phyloP scores from a whole-genome alignment of 2,888 invertebrate species.

The Stenoptilia bipunctidactyla region DNA sequence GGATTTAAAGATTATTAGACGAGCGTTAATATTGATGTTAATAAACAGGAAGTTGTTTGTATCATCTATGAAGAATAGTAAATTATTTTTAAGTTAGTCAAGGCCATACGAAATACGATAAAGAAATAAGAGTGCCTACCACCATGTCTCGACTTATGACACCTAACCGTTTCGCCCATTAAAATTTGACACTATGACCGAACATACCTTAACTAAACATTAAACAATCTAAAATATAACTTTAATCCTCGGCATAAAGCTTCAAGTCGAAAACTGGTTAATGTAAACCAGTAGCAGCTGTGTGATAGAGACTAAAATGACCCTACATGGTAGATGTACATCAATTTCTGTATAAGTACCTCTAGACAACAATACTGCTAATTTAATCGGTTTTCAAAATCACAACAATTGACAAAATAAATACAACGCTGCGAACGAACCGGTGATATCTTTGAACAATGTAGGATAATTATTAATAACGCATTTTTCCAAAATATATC shows the following conservation, averaged over 20 bases:
- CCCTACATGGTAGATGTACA: constrained; percentile 8
- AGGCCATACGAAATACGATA: constrained; percentile 50
- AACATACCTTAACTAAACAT: constrained; percentile 27
- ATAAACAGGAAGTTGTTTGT: background rate
- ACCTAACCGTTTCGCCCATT: constrained; percentile 44
- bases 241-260: constrained; percentile 25
- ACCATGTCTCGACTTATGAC: constrained; percentile 31
- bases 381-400: constrained; percentile 34
- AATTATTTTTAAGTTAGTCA: constrained; percentile 18
- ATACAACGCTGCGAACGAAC: background rate
- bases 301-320: constrained; percentile 13
- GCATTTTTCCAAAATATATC: no score
- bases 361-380: constrained; percentile 50
- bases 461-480: no score
- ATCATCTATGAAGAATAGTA: background rate
- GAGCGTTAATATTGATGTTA: background rate
- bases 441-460: no score
- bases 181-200: constrained; percentile 54
- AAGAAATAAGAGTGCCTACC: constrained; percentile 33
- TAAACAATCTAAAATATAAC: constrained; percentile 25
- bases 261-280: constrained; percentile 24
- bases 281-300: constrained; percentile 37
- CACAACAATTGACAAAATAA: constrained; percentile 7
- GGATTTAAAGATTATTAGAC: background rate
- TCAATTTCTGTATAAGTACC: constrained; percentile 29